phyloP scores from a whole-genome alignment of 2,888 invertebrate species.

The Syrphus vitripennis region DNA sequence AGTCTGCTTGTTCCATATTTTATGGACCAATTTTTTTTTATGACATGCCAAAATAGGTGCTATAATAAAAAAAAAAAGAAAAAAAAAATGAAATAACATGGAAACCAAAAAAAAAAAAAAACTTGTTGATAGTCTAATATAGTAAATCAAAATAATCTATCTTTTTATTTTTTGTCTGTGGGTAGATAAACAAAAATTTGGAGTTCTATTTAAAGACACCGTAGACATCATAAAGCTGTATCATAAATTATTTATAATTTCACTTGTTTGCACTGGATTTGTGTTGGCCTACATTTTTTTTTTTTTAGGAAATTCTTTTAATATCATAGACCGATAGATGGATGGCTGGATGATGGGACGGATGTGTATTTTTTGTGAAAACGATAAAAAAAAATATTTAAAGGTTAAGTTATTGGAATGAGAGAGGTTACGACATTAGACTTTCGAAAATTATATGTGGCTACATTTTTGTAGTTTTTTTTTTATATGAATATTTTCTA shows the following conservation, averaged over 20 bases:
- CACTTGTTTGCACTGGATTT: constrained; percentile 14
- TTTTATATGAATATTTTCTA: neutral
- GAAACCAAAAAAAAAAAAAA: neutral
- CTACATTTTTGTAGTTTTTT: no score
- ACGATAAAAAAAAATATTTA: neutral
- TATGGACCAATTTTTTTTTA: constrained; percentile 8
- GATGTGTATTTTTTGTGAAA: neutral
- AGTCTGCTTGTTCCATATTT: neutral
- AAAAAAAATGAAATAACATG: neutral
- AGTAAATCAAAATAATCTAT: neutral
- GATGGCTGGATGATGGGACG: neutral
- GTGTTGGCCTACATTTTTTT: neutral
- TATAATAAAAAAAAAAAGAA: neutral
- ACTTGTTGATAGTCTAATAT: constrained; percentile 22
- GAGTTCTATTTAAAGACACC: neutral
- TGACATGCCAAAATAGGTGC: neutral
- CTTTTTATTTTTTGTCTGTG: neutral
- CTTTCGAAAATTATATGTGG: neutral
- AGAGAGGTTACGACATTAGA: neutral
- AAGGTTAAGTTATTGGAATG: neutral
- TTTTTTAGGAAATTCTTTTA: neutral
- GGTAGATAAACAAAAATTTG: constrained; percentile 1
- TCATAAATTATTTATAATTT: constrained; percentile 23
- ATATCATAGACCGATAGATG: neutral
- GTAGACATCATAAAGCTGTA: neutral